Percentiles rank a stretch among this genome's conserved stretches.
Evolutionary conservation across 2,797 vertebrate genomes (phyloP).

Genomic region (Tenualosa thibaudeaui): DNA sequence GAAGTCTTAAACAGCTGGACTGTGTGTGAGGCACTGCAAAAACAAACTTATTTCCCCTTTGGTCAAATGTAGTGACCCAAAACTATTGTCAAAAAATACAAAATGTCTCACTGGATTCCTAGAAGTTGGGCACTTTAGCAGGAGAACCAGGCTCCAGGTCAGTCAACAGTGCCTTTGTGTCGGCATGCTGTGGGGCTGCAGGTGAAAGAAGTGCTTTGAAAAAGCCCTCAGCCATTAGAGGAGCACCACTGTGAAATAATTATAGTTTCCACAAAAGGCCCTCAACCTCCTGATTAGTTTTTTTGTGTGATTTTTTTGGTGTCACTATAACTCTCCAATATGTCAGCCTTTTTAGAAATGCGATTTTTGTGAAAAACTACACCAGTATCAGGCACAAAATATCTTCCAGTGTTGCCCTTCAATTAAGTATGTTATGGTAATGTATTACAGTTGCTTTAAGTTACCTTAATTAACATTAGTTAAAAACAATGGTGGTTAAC

Average conservation of each 20-base stretch:
- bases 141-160: conserved; percentile 36
- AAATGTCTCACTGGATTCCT: neutral
- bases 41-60: neutral
- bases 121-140: conserved; percentile 32
- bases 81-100: neutral
- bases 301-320: conserved; percentile 14
- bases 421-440: neutral
- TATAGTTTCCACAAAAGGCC: conserved; percentile 20
- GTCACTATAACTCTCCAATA: neutral
- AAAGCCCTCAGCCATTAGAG: conserved; percentile 32
- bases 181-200: conserved; percentile 23
- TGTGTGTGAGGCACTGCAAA: neutral
- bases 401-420: neutral
- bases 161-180: conserved; percentile 38
- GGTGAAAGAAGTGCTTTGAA: conserved; percentile 46
- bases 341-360: neutral
- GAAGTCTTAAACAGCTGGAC: neutral
- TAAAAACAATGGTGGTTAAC: neutral
- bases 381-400: neutral
- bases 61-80: neutral
- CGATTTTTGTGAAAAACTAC: neutral
- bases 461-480: neutral
- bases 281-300: neutral
- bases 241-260: conserved; percentile 34
- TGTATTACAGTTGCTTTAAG: neutral